phyloP scores from a whole-genome alignment of 1,140 invertebrate species.

The Dinoponera quadriceps region DNA sequence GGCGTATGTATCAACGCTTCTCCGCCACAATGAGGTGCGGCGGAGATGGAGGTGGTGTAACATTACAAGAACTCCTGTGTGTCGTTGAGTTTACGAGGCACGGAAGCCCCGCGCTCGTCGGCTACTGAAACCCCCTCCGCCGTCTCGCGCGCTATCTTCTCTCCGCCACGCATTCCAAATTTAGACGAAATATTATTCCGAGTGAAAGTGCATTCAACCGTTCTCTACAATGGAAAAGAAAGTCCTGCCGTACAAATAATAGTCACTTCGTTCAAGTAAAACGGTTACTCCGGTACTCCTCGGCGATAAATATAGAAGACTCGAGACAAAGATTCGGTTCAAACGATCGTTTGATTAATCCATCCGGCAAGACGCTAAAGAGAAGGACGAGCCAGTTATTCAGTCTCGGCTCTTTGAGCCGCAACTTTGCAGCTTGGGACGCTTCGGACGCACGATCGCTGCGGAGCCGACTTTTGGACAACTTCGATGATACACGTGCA shows the following conservation, averaged over 20 bases:
- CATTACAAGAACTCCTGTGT: constrained; percentile 66
- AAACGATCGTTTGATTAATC: too few relatives aligned
- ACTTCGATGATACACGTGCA: neutral
- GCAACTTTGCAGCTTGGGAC: too few relatives aligned
- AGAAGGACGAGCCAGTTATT: too few relatives aligned
- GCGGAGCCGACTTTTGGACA: neutral
- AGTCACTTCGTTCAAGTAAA: too few relatives aligned
- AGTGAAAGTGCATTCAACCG: neutral
- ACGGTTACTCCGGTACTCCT: too few relatives aligned
- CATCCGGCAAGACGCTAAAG: too few relatives aligned
- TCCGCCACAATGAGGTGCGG: constrained; percentile 55
- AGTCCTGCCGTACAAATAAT: too few relatives aligned
- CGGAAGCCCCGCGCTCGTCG: constrained; percentile 66
- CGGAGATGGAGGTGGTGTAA: constrained; percentile 64
- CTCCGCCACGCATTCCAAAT: neutral
- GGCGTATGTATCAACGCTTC: constrained; percentile 53
- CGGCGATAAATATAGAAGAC: too few relatives aligned
- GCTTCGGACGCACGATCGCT: too few relatives aligned
- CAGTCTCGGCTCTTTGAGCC: too few relatives aligned
- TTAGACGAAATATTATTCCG: neutral
- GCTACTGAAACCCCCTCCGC: constrained; percentile 72
- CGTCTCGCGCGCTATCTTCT: neutral
- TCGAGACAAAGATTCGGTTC: too few relatives aligned
- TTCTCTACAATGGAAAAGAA: neutral
- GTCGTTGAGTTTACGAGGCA: constrained; percentile 66